Evolutionary conservation across 2,888 invertebrate genomes (phyloP).

Genomic region (Calliopum simillimum): DNA sequence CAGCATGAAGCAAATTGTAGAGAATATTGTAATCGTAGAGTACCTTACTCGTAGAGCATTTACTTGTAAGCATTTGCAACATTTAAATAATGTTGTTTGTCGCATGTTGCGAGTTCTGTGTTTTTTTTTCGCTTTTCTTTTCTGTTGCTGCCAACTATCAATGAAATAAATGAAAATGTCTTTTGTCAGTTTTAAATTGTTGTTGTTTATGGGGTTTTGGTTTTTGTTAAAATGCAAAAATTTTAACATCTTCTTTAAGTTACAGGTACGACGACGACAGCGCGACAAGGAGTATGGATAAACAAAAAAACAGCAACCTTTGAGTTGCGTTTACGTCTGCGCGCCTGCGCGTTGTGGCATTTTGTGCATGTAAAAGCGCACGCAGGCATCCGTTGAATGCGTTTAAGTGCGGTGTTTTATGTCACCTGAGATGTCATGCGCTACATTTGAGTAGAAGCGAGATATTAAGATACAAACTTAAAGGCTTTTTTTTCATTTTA

Average conservation of each 20-base stretch:
- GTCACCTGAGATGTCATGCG: slow-evolving; percentile 32
- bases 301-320: slow-evolving; percentile 2
- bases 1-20: too few relatives aligned
- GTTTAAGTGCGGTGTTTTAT: slow-evolving; percentile 30
- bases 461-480: slow-evolving; percentile 5
- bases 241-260: slow-evolving; percentile 14
- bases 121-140: too few relatives aligned
- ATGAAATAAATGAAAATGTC: slow-evolving; percentile 30
- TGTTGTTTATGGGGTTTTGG: slow-evolving; percentile 41
- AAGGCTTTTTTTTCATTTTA: neutral
- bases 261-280: neutral
- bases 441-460: neutral
- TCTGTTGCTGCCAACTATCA: slow-evolving; percentile 1
- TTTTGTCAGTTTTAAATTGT: slow-evolving; percentile 29
- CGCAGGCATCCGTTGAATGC: slow-evolving; percentile 29
- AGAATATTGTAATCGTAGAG: too few relatives aligned
- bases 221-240: neutral
- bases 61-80: slow-evolving; percentile 22
- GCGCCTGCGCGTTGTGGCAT: slow-evolving; percentile 8
- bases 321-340: neutral
- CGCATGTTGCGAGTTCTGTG: neutral
- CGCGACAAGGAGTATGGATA: neutral
- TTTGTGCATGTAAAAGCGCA: slow-evolving; percentile 38
- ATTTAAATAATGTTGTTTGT: slow-evolving; percentile 48
- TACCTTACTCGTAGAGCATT: too few relatives aligned